Base-by-base conservation (phyloP, 2,888 invertebrate genomes). In the Scaeva pyrastri region DNA sequence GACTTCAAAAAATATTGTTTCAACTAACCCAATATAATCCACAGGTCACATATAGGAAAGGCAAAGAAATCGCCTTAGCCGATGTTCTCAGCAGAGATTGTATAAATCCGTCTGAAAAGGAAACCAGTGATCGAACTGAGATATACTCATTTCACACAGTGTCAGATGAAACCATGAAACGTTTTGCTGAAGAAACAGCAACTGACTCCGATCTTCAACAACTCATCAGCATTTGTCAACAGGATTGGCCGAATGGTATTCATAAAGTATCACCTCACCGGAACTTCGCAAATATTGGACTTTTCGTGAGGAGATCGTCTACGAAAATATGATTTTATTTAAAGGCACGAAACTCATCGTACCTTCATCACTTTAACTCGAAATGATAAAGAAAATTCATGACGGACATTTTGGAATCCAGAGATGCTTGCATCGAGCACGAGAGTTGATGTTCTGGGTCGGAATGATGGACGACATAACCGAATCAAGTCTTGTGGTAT, bases 301-400 rank as follows among this genome's bases (percentile, higher is more conserved):
- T 1, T 56, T 56, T 56, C 56, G 36, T 16, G 60, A 60, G 41
- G 60, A 60, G 1, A 60, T 60, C 8, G 10, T 12, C 6, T 58
- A 71, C 23, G n/a, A 71, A 21, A 71, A 71, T 12, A 45, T 16
- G 39, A 8, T 71, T 5, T 7, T 71, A 31, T 71, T 19, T 2
- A 71, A 71, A 41, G 71, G 41, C 10, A 58, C 56, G 16, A 71
- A 71, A 19, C 12, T 71, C 1, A 71, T 71, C 12, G 71, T 71
- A 11, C 56, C 71, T n/a, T 7, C 2, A 14, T 2, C 56, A 19
- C 12, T 71, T 12, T 31, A 26, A 16, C 8, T 6, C 26, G n/a
- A 71, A 26, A 71, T 71, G 71, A 2, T 71, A 23, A 19, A 2
- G 2, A 56, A 26, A 56, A 16, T 45, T 45, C 71, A 71, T 16